phyloP scores from a whole-genome alignment of 92 coral and sea anemone species.

The Hydrozoanthus gracilis region DNA sequence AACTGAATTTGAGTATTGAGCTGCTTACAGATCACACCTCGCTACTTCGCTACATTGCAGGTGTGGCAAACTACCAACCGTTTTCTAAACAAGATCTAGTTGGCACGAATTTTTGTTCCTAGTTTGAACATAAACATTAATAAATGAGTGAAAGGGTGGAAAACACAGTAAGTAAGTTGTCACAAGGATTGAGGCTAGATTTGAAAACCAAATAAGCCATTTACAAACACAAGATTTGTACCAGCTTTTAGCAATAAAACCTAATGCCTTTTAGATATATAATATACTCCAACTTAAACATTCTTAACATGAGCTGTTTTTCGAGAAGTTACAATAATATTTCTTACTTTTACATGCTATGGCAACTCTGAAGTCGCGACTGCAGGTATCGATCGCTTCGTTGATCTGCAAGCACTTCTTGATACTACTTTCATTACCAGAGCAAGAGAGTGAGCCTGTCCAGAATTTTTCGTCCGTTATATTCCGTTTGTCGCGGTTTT shows the following conservation, averaged over 20 bases:
- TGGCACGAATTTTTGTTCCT: background rate
- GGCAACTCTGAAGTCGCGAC: background rate
- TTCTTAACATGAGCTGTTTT: conserved; percentile 3
- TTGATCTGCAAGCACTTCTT: conserved; percentile 2
- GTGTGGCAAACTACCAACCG: background rate
- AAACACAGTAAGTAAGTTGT: background rate
- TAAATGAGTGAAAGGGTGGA: conserved; percentile 1
- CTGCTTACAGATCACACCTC: background rate
- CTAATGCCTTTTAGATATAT: conserved; percentile 4
- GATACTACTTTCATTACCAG: conserved; percentile 3
- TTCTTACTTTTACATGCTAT: conserved; percentile 6
- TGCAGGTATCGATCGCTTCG: conserved; percentile 2
- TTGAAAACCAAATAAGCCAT: conserved; percentile 1
- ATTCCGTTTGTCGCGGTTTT: background rate
- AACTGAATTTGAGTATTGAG: background rate
- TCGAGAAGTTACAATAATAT: background rate
- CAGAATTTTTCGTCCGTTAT: conserved; percentile 4
- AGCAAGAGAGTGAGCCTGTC: background rate
- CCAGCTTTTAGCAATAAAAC: background rate
- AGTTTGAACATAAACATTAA: background rate
- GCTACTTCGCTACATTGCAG: background rate
- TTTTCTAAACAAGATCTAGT: background rate
- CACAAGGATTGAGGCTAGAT: background rate
- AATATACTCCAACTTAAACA: background rate
- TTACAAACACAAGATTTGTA: background rate